Conservation (phyloP, 37 sponge, comb jelly and placozoan species). For the Agelas oroides region DNA sequence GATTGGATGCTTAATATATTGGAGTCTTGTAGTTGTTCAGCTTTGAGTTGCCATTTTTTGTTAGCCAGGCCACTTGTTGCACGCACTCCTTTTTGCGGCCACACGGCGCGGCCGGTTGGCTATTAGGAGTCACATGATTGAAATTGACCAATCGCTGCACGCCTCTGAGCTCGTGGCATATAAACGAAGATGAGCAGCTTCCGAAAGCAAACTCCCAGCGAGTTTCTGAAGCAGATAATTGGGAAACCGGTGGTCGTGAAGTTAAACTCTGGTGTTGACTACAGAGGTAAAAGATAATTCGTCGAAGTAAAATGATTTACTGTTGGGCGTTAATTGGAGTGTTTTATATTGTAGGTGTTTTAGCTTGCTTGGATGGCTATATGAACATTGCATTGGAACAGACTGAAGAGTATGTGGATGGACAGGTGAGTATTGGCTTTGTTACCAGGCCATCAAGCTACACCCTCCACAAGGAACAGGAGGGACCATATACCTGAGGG, state of each 20-base stretch:
- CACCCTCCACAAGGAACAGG: not conserved
- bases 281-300: constrained; percentile 80
- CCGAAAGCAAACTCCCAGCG: constrained; percentile 93
- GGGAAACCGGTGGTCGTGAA: constrained; percentile 98
- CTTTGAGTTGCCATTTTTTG: too few relatives aligned
- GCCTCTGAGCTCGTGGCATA: too few relatives aligned
- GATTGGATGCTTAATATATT: too few relatives aligned
- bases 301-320: not conserved
- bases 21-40: too few relatives aligned
- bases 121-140: constrained; percentile 7
- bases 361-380: constrained; percentile 94
- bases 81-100: too few relatives aligned
- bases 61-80: too few relatives aligned
- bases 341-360: constrained; percentile 62
- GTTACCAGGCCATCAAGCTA: not conserved
- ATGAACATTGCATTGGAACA: constrained; percentile 99
- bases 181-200: constrained; percentile 15
- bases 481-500: too few relatives aligned
- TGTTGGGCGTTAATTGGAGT: constrained; percentile 24
- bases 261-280: constrained; percentile 97
- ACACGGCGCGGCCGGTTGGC: too few relatives aligned
- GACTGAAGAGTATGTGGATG: constrained; percentile 99
- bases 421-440: constrained; percentile 84
- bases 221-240: constrained; percentile 97
- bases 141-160: constrained; percentile 10